Evolutionary conservation across 2,797 vertebrate genomes (phyloP).

Genomic region (Hybognathus amarus): DNA sequence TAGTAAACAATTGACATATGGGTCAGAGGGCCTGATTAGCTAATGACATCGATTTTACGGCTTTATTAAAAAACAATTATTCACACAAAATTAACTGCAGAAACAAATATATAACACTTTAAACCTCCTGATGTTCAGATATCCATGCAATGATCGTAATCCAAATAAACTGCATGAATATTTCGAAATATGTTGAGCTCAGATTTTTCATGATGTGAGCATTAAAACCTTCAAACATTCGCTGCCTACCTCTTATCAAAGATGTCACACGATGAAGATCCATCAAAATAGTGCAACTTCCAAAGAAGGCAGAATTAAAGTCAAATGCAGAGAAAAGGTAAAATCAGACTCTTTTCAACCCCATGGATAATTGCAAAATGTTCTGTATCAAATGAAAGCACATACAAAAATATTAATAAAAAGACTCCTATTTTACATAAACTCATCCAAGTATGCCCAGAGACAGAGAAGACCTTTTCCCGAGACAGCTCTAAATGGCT

Average conservation of each 20-base stretch:
- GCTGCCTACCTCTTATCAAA: neutral
- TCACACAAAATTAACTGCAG: neutral
- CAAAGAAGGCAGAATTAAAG: conserved; percentile 18
- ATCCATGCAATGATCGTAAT: neutral
- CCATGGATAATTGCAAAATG: neutral
- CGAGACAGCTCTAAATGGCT: conserved; percentile 38
- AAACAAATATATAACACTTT: neutral
- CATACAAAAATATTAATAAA: conserved; percentile 43
- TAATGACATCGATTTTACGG: neutral
- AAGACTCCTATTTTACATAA: conserved; percentile 40
- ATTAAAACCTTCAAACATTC: neutral
- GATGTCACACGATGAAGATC: neutral
- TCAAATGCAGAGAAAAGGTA: conserved; percentile 1
- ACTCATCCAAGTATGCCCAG: conserved; percentile 40
- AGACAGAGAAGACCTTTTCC: conserved; percentile 47
- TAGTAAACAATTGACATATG: neutral
- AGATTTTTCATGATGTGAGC: neutral
- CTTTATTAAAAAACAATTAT: neutral
- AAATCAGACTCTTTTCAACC: conserved; percentile 11
- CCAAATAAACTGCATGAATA: neutral
- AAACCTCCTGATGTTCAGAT: neutral
- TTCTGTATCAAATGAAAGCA: conserved; percentile 22
- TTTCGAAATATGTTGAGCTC: too few relatives aligned
- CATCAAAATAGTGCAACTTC: neutral
- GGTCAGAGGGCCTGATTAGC: neutral